Evolutionary conservation across 2,113 vertebrate species (phyloP), one percentile per base, ranked within the genome.

Genomic region (Rhagologus leucostigma): DNA sequence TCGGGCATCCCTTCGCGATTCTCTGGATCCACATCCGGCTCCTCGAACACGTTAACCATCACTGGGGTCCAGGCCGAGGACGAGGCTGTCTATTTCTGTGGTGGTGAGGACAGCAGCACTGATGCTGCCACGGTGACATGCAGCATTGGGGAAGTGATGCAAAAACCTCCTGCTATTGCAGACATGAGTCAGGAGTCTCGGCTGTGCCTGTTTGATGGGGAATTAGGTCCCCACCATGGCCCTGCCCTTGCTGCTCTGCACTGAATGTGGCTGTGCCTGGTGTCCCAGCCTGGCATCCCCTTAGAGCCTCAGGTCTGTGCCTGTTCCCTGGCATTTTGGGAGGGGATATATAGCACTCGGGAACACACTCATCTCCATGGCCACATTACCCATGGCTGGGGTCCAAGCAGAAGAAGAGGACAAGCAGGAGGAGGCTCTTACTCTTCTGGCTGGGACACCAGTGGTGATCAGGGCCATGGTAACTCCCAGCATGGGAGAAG

Each of bases 11-110:
- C 91, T 7, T 26, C 33, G 0, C 22, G 29, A 21, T 94, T 96
- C 74, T 93, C 86, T 0, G 32, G 41, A 6, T 85, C 83, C 18
- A 0, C 0, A 0, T 93, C 81, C 0, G 16, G 49, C 55, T 7
- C 19, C 16, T 1, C 23, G 0, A 1, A 0, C 89, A 79, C 57
- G 0, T 86, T 97, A 59, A 92, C 68, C 63, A 91, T 95, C 56
- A 18, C 42, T 44, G 84, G 59, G 41, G 67, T 84, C 56, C 67
- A 50, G 35, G 55, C 82, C 0, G 10, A 86, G 89, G 82, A 89
- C 0, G 5, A 74, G 76, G 60, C 77, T 52, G 44, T 67, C 85
- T 93, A 93, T 86, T 68, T 11, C 79, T 90, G 84, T 62, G 84
- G 86, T 83, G 16, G 21, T 6, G 1, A 2, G 11, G 67, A 64